A percentile compares a stretch with the other conserved stretches of the same genome.
These are phyloP conservation scores for Antrozous pallidus DNA, from an alignment of 2,797 vertebrate species.

Conservation along the genomic window DNA sequence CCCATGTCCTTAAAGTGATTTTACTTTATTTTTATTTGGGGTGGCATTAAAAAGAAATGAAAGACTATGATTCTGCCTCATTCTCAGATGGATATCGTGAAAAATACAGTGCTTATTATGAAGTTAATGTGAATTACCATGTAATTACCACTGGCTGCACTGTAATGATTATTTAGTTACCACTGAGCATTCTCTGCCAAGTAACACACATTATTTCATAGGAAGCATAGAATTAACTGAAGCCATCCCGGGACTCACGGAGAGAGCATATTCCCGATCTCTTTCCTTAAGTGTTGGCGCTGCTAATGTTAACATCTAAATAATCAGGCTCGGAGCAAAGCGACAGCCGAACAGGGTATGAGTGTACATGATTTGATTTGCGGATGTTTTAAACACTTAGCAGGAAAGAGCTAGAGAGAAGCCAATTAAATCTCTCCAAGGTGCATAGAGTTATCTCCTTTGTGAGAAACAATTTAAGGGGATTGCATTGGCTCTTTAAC, in stretches of 20 bases:
- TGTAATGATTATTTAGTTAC: constrained; percentile 77
- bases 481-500: constrained; percentile 82
- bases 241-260: constrained; percentile 77
- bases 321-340: constrained; percentile 81
- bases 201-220: constrained; percentile 83
- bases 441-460: constrained; percentile 85
- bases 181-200: constrained; percentile 76
- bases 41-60: constrained; percentile 70
- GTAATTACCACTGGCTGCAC: constrained; percentile 76
- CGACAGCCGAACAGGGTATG: constrained; percentile 81
- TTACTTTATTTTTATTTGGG: constrained; percentile 73
- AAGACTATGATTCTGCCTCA: constrained; percentile 70
- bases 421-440: constrained; percentile 86
- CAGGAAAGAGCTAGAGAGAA: constrained; percentile 84
- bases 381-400: constrained; percentile 87
- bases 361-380: constrained; percentile 88
- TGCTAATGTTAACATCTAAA: constrained; percentile 78
- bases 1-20: constrained; percentile 68
- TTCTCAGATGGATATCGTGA: constrained; percentile 65
- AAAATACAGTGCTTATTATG: constrained; percentile 61
- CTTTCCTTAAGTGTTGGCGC: constrained; percentile 73
- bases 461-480: constrained; percentile 85
- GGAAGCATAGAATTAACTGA: constrained; percentile 84
- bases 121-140: constrained; percentile 74
- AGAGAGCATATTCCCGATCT: constrained; percentile 55